These are phyloP conservation scores for Peromyscus attwateri DNA, from an alignment of 2,797 vertebrate genomes.

Conservation along the genomic window DNA sequence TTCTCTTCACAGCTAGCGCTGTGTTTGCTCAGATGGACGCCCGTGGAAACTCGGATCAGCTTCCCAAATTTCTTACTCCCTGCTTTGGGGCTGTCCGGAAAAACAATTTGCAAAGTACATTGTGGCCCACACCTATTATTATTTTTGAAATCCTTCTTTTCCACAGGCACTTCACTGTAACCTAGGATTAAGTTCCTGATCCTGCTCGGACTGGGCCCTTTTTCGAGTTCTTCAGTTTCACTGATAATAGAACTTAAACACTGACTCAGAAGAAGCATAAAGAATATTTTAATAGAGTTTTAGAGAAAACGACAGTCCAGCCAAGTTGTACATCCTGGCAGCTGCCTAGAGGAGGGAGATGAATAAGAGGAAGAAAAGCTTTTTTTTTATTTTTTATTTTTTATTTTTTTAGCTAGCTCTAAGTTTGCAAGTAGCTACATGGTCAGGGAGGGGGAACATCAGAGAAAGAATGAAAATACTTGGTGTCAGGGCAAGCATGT, in stretches of 20 bases:
- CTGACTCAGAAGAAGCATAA: not conserved
- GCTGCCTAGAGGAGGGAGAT: not conserved
- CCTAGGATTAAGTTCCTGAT: slow-evolving; percentile 3
- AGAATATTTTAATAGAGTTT: not conserved
- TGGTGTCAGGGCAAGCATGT: not conserved
- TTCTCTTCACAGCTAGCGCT: slow-evolving; percentile 57
- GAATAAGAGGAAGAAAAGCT: not conserved
- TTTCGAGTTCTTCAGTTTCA: not conserved
- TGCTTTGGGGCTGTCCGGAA: slow-evolving; percentile 65
- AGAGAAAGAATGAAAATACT: not conserved
- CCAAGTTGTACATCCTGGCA: not conserved
- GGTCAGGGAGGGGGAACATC: not conserved
- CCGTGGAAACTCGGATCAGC: slow-evolving; percentile 65
- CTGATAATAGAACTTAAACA: not conserved
- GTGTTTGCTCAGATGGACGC: slow-evolving; percentile 79
- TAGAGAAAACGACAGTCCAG: not conserved
- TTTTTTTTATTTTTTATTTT: too few species aligned
- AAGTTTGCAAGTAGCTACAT: not conserved
- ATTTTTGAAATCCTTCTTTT: not conserved
- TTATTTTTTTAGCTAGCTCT: not conserved
- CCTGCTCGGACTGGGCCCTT: not conserved
- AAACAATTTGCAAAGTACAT: slow-evolving; percentile 70
- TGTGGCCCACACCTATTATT: slow-evolving; percentile 53
- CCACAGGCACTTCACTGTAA: slow-evolving; percentile 7
- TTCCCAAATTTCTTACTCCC: slow-evolving; percentile 77